Evolutionary conservation across 2,888 invertebrate genomes (phyloP), one percentile per base, ranked within the genome.

Genomic region (Vannuccia rotundouncinata): DNA sequence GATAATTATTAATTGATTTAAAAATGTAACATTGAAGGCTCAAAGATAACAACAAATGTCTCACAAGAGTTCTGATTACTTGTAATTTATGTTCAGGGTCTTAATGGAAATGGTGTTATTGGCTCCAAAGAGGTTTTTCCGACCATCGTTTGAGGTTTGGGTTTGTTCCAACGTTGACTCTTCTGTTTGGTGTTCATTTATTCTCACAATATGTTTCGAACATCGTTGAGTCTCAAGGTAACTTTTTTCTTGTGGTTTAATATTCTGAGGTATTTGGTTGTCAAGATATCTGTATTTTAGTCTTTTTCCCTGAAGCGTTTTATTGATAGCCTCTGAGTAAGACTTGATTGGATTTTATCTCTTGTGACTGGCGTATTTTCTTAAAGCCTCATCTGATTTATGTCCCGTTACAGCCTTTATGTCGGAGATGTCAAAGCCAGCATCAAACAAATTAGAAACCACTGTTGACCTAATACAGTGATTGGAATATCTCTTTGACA

Each of bases 401-500:
- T 73, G n/a, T n/a, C n/a, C n/a, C 27, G 73, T 27, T n/a, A 73
- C 27, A 25, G 22, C 22, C 27, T n/a, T 25, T 25, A 10, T 73
- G 73, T 73, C 73, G 27, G 22, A 10, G 22, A 27, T 27, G 27
- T 22, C 73, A 73, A 73, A 73, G 22, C 22, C 73, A 27, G 22
- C 22, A 73, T 73, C 73, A n/a, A 73, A 25, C 73, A 73, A 45
- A 45, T 73, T 73, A 5, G 73, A 73, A 25, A 73, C 73, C 73
- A 73, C 73, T 73, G 73, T 73, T 27, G 73, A 73, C 27, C 73
- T 73, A 25, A 27, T 73, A 27, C 22, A 73, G 22, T 73, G 73
- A 73, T 73, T 73, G 27, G 73, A 25, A n/a, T 25, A 73, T n/a
- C 73, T 73, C 73, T 27, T 73, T n/a, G 73, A 73, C n/a, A 73